Conservation (phyloP, 2,797 vertebrate species). For the Carapus acus region DNA sequence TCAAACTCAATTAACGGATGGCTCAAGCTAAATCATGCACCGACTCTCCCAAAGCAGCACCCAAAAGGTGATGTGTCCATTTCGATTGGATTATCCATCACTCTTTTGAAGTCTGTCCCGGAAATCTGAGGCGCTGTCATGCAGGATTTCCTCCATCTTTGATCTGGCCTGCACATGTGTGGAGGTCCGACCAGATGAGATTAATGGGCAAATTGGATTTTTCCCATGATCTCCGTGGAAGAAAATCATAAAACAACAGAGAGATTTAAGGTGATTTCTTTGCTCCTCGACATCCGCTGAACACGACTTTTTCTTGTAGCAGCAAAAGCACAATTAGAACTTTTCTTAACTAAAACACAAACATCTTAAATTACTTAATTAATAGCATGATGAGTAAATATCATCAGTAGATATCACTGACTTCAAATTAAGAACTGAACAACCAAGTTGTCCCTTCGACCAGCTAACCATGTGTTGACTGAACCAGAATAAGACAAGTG, state of each 20-base stretch:
- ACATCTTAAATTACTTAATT: constrained; percentile 4
- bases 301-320: constrained; percentile 34
- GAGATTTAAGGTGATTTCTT: constrained; percentile 24
- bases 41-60: constrained; percentile 53
- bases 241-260: constrained; percentile 54
- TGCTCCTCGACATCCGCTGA: constrained; percentile 21
- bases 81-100: constrained; percentile 63
- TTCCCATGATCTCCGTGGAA: constrained; percentile 63
- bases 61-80: constrained; percentile 60
- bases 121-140: constrained; percentile 65
- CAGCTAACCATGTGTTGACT: too few species aligned
- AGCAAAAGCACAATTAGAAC: constrained; percentile 19
- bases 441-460: too few species aligned
- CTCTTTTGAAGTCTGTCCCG: constrained; percentile 59
- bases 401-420: too few species aligned
- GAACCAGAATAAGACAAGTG: too few species aligned
- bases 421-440: too few species aligned
- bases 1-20: constrained; percentile 40
- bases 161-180: constrained; percentile 57
- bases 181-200: constrained; percentile 60
- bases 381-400: too few species aligned
- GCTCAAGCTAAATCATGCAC: constrained; percentile 9
- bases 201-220: constrained; percentile 67
- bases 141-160: constrained; percentile 67
- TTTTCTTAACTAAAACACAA: constrained; percentile 24